These are phyloP conservation scores for Hoplias malabaricus DNA, from an alignment of 2,113 vertebrate species.

Conservation along the genomic window DNA sequence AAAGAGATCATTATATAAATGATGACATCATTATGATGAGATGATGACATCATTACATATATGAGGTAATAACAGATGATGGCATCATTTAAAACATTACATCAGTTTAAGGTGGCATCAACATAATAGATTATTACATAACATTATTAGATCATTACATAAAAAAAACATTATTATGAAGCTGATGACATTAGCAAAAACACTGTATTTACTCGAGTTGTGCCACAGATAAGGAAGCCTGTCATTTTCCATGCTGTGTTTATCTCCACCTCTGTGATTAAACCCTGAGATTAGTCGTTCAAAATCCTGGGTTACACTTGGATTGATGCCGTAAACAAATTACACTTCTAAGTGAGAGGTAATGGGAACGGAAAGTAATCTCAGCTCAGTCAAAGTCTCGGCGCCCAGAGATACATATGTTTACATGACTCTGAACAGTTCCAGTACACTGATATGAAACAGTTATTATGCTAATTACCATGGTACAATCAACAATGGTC, in stretches of 20 bases:
- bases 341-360: background rate
- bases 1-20: too few relatives aligned
- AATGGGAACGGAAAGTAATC: constrained; percentile 3
- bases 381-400: background rate
- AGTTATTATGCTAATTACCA: constrained; percentile 1
- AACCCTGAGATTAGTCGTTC: background rate
- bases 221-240: background rate
- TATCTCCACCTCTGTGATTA: background rate
- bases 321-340: background rate
- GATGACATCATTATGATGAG: too few relatives aligned
- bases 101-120: too few relatives aligned
- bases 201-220: constrained; percentile 19
- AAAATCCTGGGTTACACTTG: background rate
- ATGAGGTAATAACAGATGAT: too few relatives aligned
- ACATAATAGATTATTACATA: too few relatives aligned
- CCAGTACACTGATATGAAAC: background rate
- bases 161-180: too few relatives aligned
- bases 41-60: too few relatives aligned
- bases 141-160: too few relatives aligned
- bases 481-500: background rate
- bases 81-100: too few relatives aligned
- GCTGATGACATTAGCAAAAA: constrained; percentile 11
- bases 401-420: background rate
- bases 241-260: background rate
- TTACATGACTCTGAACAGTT: background rate